Evolutionary conservation across 2,888 invertebrate genomes (phyloP), one percentile per base, ranked within the genome.

Genomic region (Dromius quadrimaculatus): DNA sequence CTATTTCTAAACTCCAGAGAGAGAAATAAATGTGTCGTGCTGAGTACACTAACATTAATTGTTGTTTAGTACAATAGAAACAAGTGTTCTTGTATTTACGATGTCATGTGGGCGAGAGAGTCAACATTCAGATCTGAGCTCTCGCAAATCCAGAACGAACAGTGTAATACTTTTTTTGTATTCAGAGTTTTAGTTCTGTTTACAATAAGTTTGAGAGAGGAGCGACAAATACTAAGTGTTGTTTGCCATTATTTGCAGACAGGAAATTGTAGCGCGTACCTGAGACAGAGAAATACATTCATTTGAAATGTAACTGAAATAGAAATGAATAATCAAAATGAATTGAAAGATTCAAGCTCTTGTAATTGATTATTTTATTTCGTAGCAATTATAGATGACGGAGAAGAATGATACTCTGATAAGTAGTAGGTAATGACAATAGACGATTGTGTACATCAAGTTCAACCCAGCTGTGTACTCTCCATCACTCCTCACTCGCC

Each of bases 141-240:
- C n/a, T n/a, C 47, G 47, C 11, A 47, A 47, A 47, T 47, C 47
- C 47, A 47, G 47, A 13, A n/a, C n/a, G 47, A 22, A 22, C 23
- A 47, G 5, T 4, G 47, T 47, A 47, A 47, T 47, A 23, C 22
- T 47, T 47, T 23, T 47, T 47, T 47, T 47, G 47, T 23, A 47
- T 47, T 47, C 47, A 47, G 47, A 5, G 11, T 9, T 22, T 11
- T n/a, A 9, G 1, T n/a, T n/a, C n/a, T n/a, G n/a, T n/a, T n/a
- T n/a, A n/a, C n/a, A n/a, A n/a, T n/a, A n/a, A n/a, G 23, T 4
- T 20, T 5, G 36, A 1, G 36, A 36, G 36, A 36, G 11, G 36
- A 36, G 41, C 41, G n/a, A n/a, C n/a, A n/a, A n/a, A n/a, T n/a
- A n/a, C n/a, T n/a, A n/a, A n/a, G n/a, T n/a, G n/a, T n/a, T n/a